phyloP scores from a whole-genome alignment of 2,113 vertebrate genomes.

The Nyctereutes procyonoides region DNA sequence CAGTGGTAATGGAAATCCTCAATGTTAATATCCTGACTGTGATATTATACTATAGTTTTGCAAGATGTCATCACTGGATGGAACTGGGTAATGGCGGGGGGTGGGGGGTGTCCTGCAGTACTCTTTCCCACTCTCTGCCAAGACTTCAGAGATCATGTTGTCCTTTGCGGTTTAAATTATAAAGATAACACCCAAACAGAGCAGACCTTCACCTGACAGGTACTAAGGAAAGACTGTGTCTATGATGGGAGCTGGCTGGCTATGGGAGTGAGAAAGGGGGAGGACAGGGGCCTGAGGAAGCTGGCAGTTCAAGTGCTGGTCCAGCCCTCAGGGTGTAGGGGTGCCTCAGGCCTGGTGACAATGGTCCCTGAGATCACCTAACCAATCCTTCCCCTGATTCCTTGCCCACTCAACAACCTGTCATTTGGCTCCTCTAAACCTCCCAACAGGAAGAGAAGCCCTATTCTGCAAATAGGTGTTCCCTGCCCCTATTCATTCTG shows the following conservation, averaged over 20 bases:
- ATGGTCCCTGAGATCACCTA: neutral
- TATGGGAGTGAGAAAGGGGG: neutral
- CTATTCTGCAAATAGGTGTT: neutral
- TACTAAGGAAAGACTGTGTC: neutral
- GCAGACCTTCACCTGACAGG: neutral
- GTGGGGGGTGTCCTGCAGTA: too few relatives aligned
- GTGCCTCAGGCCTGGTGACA: neutral
- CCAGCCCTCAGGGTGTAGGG: neutral
- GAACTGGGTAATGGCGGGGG: accelerated
- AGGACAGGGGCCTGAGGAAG: neutral
- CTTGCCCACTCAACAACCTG: neutral
- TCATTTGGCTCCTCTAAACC: neutral
- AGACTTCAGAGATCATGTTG: accelerated
- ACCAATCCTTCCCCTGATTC: neutral
- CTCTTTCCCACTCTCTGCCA: neutral
- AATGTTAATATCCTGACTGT: neutral
- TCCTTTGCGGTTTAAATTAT: neutral
- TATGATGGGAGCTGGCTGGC: neutral
- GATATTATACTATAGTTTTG: neutral
- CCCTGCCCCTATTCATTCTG: neutral
- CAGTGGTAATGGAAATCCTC: neutral
- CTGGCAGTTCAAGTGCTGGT: neutral
- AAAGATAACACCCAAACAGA: neutral
- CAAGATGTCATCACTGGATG: neutral
- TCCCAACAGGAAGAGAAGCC: neutral